These are phyloP conservation scores for Tetragonula carbonaria DNA, from an alignment of 2,888 invertebrate genomes.

Conservation along the genomic window DNA sequence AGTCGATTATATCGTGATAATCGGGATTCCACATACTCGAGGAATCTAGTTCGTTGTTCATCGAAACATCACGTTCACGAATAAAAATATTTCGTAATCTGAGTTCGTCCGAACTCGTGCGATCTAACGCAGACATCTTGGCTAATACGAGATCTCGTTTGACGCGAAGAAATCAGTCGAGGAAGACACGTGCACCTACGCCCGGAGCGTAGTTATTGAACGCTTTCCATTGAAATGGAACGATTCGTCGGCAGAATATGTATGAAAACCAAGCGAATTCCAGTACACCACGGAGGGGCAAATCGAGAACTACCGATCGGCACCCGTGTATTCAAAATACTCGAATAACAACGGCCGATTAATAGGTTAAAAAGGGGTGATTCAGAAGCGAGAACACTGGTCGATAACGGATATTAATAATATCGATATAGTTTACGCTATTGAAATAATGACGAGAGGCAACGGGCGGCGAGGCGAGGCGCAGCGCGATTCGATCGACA, in stretches of 20 bases:
- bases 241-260: neutral
- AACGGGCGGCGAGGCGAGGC: neutral
- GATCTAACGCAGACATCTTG: neutral
- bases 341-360: neutral
- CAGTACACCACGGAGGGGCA: neutral
- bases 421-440: constrained; percentile 24
- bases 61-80: neutral
- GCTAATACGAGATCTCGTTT: neutral
- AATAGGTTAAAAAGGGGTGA: neutral
- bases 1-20: too few species aligned
- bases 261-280: neutral
- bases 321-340: neutral
- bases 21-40: neutral
- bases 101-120: neutral
- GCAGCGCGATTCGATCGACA: constrained; percentile 57
- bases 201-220: rapidly evolving
- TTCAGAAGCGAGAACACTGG: neutral
- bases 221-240: neutral
- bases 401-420: constrained; percentile 3
- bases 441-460: constrained; percentile 38
- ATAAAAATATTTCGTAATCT: neutral
- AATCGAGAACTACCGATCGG: neutral
- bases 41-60: neutral
- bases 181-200: neutral
- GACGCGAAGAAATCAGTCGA: neutral